phyloP scores from a whole-genome alignment of 2,888 invertebrate species.

The Drosophila mulleri region DNA sequence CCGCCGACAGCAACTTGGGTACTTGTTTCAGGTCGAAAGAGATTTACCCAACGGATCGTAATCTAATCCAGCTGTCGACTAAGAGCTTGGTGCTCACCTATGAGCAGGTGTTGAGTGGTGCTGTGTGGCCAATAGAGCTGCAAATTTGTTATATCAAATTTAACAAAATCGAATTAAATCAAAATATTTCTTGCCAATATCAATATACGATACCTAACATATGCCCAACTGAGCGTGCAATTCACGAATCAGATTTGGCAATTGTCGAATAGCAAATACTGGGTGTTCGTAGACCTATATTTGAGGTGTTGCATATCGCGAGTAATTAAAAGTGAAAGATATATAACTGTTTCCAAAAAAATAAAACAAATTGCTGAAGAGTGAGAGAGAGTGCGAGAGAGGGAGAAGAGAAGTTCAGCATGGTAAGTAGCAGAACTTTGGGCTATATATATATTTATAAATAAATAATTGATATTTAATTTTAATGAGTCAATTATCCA shows the following conservation, averaged over 20 bases:
- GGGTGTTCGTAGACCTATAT: constrained; percentile 32
- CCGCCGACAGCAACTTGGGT: constrained; percentile 70
- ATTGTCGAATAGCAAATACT: constrained; percentile 44
- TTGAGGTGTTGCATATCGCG: constrained; percentile 22
- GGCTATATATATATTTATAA: neutral
- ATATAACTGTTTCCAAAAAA: neutral
- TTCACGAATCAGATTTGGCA: constrained; percentile 61
- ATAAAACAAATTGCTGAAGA: constrained; percentile 14
- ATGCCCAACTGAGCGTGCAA: constrained; percentile 63
- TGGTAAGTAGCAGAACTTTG: constrained; percentile 30
- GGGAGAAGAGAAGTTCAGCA: constrained; percentile 21
- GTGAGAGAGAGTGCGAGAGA: neutral
- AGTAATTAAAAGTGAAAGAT: constrained; percentile 69
- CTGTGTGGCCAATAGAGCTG: constrained; percentile 57
- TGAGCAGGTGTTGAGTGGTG: constrained; percentile 61
- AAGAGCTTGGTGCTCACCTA: constrained; percentile 25
- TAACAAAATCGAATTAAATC: constrained; percentile 43
- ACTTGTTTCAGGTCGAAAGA: constrained; percentile 49
- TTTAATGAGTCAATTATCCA: neutral
- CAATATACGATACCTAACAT: constrained; percentile 29
- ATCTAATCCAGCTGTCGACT: constrained; percentile 27
- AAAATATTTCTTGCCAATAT: constrained; percentile 37
- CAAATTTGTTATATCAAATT: constrained; percentile 32
- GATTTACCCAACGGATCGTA: constrained; percentile 27
- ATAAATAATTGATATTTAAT: neutral